Conservation (phyloP, 1,140 invertebrate genomes). For the Plutomurus gul region DNA sequence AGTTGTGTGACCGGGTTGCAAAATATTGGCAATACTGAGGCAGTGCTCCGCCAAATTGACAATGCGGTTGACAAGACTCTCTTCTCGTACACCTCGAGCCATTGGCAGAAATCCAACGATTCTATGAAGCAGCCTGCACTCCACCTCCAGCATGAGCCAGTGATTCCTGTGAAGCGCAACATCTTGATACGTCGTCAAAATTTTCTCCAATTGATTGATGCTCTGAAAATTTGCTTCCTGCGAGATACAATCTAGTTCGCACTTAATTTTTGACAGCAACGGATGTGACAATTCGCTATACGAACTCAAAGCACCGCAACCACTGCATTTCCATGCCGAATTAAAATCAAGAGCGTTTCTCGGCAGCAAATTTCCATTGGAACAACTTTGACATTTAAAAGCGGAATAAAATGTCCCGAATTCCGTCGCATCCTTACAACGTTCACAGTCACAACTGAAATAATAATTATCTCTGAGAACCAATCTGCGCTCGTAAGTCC, state of each 20-base stretch:
- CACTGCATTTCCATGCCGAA: slow-evolving; percentile 49
- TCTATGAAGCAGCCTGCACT: slow-evolving; percentile 67
- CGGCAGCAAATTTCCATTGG: slow-evolving; percentile 59
- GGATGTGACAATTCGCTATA: slow-evolving; percentile 17
- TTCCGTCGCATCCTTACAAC: slow-evolving; percentile 76
- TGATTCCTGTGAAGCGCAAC: slow-evolving; percentile 69
- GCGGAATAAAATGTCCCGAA: slow-evolving; percentile 73
- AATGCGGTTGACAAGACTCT: slow-evolving; percentile 14
- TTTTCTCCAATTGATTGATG: slow-evolving; percentile 55
- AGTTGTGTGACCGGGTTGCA: slow-evolving; percentile 31
- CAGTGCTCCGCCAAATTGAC: slow-evolving; percentile 33
- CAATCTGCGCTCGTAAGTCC: slow-evolving; percentile 69
- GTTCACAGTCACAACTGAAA: slow-evolving; percentile 72
- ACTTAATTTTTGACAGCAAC: neutral
- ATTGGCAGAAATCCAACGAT: slow-evolving; percentile 27
- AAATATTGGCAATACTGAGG: slow-evolving; percentile 25
- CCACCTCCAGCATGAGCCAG: slow-evolving; percentile 73
- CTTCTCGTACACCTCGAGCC: neutral
- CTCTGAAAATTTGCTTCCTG: slow-evolving; percentile 40
- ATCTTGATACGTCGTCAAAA: slow-evolving; percentile 64
- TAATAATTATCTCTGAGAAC: slow-evolving; percentile 75
- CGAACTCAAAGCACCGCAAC: neutral
- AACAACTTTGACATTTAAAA: slow-evolving; percentile 66
- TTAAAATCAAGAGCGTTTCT: slow-evolving; percentile 57
- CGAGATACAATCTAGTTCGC: slow-evolving; percentile 12